These are phyloP conservation scores for Mellivora capensis DNA, from an alignment of 2,113 vertebrate species.

Conservation along the genomic window DNA sequence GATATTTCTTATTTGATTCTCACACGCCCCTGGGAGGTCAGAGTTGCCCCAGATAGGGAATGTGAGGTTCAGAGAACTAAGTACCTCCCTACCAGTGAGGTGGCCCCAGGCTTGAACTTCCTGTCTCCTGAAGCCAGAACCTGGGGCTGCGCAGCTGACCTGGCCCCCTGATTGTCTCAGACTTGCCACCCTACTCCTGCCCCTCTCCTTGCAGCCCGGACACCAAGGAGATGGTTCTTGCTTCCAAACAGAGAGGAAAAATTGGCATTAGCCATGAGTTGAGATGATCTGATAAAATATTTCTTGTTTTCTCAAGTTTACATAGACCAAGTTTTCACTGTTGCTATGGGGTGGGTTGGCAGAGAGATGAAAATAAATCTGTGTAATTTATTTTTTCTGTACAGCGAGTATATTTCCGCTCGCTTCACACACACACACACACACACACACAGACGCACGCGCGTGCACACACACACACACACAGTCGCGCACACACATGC, in stretches of 20 bases:
- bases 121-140: background rate
- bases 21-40: background rate
- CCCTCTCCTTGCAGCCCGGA: background rate
- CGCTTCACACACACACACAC: background rate
- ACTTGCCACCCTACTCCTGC: background rate
- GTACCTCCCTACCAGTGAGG: background rate
- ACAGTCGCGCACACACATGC: background rate
- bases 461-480: background rate
- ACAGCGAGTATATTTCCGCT: slow-evolving; percentile 69
- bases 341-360: slow-evolving; percentile 74
- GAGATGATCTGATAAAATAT: slow-evolving; percentile 58
- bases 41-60: background rate
- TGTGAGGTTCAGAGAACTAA: background rate
- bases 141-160: background rate
- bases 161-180: background rate
- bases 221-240: background rate
- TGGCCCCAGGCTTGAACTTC: background rate
- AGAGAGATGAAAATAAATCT: slow-evolving; percentile 77
- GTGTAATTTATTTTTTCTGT: slow-evolving; percentile 65
- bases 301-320: slow-evolving; percentile 81
- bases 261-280: background rate
- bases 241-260: background rate
- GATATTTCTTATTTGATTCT: background rate
- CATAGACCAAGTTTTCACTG: slow-evolving; percentile 68
- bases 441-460: background rate